Percentiles rank a stretch among this genome's conserved stretches.
These are phyloP conservation scores for Melangyna quadrimaculata DNA, from an alignment of 2,888 invertebrate genomes.

Conservation along the genomic window DNA sequence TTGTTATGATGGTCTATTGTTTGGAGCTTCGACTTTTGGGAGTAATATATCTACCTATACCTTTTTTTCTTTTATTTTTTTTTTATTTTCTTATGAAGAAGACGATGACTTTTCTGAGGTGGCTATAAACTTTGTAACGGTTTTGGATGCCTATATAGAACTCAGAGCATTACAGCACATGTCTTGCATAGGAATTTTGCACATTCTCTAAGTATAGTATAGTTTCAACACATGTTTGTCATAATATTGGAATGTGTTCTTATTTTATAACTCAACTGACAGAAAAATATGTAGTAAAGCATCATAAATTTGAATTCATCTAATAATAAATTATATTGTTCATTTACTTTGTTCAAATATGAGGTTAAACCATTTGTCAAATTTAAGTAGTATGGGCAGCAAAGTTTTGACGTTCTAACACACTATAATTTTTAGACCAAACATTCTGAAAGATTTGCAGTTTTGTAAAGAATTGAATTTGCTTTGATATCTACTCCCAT, in stretches of 20 bases:
- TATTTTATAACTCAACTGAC: not conserved
- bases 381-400: too few species aligned
- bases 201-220: not conserved
- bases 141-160: slow-evolving; percentile 3
- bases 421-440: too few species aligned
- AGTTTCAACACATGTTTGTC: not conserved
- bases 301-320: not conserved
- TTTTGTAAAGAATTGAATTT: too few species aligned
- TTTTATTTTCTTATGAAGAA: not conserved
- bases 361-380: not conserved
- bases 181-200: slow-evolving; percentile 50
- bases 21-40: slow-evolving; percentile 49
- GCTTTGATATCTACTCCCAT: too few species aligned
- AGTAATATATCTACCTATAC: not conserved
- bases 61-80: too few species aligned
- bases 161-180: slow-evolving; percentile 11
- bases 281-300: not conserved
- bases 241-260: not conserved
- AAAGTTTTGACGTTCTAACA: too few species aligned
- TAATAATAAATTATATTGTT: not conserved
- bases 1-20: slow-evolving; percentile 67
- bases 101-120: not conserved
- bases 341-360: not conserved
- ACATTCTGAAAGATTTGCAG: too few species aligned
- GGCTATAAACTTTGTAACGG: slow-evolving; percentile 45